Evolutionary conservation across 1,140 invertebrate species (phyloP).

Genomic region (Microplitis mediator): DNA sequence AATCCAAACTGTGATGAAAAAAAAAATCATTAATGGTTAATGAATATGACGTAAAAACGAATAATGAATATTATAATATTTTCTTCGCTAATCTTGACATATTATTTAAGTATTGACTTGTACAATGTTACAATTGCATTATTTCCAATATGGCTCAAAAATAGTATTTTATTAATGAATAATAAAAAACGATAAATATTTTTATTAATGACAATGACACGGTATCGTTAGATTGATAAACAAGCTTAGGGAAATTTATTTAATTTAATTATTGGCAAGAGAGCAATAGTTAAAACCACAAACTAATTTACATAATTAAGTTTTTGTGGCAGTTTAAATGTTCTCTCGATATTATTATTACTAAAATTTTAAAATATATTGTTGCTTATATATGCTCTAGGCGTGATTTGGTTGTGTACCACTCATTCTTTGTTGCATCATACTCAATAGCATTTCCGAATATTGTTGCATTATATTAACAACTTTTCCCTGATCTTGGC

Average conservation of each 20-base stretch:
- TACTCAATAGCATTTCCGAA: slow-evolving; percentile 66
- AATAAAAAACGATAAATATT: slow-evolving; percentile 1
- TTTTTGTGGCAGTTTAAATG: not conserved
- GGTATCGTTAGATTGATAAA: not conserved
- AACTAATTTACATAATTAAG: not conserved
- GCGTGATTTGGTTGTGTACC: slow-evolving; percentile 53
- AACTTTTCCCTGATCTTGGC: slow-evolving; percentile 61
- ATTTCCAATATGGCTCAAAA: slow-evolving; percentile 28
- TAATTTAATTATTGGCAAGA: slow-evolving; percentile 7
- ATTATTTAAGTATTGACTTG: slow-evolving; percentile 32
- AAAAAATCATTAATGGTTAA: not conserved
- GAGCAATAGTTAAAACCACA: not conserved
- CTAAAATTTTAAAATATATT: slow-evolving; percentile 17
- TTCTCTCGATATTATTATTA: not conserved
- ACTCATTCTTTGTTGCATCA: slow-evolving; percentile 69
- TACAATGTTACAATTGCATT: slow-evolving; percentile 22
- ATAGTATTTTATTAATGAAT: slow-evolving; percentile 18
- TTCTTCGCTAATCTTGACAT: slow-evolving; percentile 13
- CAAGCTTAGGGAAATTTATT: not conserved
- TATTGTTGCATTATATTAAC: slow-evolving; percentile 72
- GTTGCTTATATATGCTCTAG: slow-evolving; percentile 44
- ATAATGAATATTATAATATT: not conserved
- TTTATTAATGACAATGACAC: not conserved
- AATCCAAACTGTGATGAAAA: not conserved
- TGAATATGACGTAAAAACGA: not conserved